Evolutionary conservation across 2,797 vertebrate genomes (phyloP).

Genomic region (Echeneis naucrates): DNA sequence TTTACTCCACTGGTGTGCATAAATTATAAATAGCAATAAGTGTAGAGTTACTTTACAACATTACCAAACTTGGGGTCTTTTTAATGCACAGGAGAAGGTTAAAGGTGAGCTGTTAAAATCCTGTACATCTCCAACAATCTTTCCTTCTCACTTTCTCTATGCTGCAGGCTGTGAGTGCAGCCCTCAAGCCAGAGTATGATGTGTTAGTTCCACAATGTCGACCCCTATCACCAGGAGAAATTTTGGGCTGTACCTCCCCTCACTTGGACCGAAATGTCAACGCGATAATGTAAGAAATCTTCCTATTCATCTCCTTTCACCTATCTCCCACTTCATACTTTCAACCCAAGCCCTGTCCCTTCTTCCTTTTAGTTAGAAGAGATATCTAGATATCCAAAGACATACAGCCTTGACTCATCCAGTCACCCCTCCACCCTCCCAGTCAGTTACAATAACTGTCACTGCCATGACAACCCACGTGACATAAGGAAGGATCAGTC

Average conservation of each 20-base stretch:
- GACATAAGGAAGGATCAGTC: conserved; percentile 54
- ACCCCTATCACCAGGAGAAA: conserved; percentile 96
- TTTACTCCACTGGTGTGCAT: too few relatives aligned
- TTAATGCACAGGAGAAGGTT: background rate
- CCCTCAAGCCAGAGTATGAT: conserved; percentile 88
- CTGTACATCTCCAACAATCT: conserved; percentile 3
- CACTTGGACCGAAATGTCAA: conserved; percentile 85
- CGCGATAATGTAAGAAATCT: conserved; percentile 91
- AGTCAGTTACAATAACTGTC: conserved; percentile 40
- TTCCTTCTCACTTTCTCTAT: background rate
- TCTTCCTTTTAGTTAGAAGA: conserved; percentile 24
- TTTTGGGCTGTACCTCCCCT: conserved; percentile 95
- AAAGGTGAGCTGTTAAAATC: conserved; percentile 9
- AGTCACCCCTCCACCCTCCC: background rate
- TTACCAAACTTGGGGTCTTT: too few relatives aligned
- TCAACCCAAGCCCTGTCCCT: background rate
- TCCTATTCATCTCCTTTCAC: background rate
- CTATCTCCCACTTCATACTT: conserved; percentile 3
- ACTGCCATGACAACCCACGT: conserved; percentile 40
- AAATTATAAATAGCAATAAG: background rate
- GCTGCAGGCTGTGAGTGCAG: conserved; percentile 77
- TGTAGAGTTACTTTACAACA: too few relatives aligned
- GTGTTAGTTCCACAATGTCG: conserved; percentile 94
- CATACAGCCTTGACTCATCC: conserved; percentile 41
- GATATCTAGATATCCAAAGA: conserved; percentile 20